These are phyloP conservation scores for Macropus fuliginosus DNA, from an alignment of 2,797 vertebrate species.

Conservation along the genomic window DNA sequence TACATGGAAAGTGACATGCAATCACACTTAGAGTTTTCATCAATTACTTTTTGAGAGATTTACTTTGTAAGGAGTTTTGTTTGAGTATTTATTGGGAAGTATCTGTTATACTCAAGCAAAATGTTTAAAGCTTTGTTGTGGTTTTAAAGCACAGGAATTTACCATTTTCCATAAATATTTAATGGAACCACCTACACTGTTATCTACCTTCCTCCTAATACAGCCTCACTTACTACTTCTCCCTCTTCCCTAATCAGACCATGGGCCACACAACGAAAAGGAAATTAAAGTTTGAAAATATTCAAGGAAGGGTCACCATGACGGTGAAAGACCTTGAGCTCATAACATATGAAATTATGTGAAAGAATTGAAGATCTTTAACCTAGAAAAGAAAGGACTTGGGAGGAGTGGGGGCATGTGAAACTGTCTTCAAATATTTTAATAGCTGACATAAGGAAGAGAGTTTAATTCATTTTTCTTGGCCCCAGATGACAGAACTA, in stretches of 20 bases:
- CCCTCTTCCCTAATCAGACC: not conserved
- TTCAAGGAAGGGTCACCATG: not conserved
- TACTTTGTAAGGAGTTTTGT: not conserved
- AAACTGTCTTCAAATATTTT: not conserved
- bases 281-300: not conserved
- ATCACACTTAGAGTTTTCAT: not conserved
- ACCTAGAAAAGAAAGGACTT: not conserved
- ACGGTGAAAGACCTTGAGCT: not conserved
- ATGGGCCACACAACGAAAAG: not conserved
- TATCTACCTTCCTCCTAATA: not conserved
- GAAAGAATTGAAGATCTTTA: not conserved
- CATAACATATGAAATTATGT: not conserved
- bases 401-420: not conserved
- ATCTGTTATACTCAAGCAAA: not conserved
- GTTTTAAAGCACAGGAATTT: not conserved
- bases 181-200: not conserved
- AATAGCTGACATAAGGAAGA: not conserved
- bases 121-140: not conserved
- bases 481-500: not conserved
- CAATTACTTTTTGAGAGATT: not conserved
- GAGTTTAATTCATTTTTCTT: not conserved
- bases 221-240: not conserved
- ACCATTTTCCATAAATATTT: not conserved
- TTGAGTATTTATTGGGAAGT: not conserved
- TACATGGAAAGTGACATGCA: not conserved